Evolutionary conservation across 1,140 invertebrate species (phyloP).

Genomic region (Cydia amplana): DNA sequence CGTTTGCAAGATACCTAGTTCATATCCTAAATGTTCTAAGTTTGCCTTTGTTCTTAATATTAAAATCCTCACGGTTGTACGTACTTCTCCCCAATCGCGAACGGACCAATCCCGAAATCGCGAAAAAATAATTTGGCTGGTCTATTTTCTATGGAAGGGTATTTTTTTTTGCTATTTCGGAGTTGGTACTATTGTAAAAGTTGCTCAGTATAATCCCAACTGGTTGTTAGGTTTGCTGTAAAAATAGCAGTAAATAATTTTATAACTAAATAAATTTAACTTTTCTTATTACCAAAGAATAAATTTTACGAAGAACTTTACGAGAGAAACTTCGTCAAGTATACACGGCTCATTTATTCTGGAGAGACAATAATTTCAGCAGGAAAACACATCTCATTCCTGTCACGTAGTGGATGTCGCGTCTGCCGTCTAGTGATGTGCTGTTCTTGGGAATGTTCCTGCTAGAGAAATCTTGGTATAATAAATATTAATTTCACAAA

Average conservation of each 20-base stretch:
- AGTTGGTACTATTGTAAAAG: too few relatives aligned
- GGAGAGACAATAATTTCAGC: conserved; percentile 9
- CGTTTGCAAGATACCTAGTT: neutral
- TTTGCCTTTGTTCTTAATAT: neutral
- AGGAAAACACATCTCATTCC: neutral
- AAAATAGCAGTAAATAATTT: neutral
- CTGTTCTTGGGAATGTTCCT: neutral
- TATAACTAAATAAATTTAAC: conserved; percentile 1
- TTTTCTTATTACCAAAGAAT: neutral
- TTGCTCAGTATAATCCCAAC: too few relatives aligned
- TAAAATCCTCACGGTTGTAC: too few relatives aligned
- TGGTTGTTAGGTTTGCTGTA: neutral
- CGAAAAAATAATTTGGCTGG: too few relatives aligned
- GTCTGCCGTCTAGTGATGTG: neutral
- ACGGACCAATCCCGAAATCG: too few relatives aligned
- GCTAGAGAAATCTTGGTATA: too few relatives aligned
- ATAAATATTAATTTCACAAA: too few relatives aligned
- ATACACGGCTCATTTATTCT: neutral
- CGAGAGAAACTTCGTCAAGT: conserved; percentile 4
- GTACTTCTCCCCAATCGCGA: too few relatives aligned
- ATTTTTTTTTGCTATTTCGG: too few relatives aligned
- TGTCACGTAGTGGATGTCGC: neutral
- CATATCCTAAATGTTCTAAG: neutral
- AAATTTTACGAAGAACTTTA: neutral
- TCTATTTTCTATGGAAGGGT: too few relatives aligned